Base-by-base conservation (phyloP, 2,888 invertebrate genomes). In the Dorcus parallelipipedus region DNA sequence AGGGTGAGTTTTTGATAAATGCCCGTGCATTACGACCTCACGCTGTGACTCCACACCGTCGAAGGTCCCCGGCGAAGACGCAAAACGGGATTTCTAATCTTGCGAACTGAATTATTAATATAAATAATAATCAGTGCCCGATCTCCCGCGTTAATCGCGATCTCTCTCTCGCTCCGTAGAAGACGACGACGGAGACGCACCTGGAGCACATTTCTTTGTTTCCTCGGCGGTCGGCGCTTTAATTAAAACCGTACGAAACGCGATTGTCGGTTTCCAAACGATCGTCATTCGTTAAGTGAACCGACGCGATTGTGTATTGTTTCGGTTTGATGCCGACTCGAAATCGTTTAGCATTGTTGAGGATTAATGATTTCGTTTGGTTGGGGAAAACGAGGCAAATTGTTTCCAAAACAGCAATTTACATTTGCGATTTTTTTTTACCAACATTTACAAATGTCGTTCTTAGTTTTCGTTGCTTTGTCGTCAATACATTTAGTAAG, bases 291-390 rank as follows among this genome's bases (percentile, higher is more conserved):
- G 69, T 67, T 70, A 71, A 70, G 42, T 17, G 42, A 68, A 67
- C 69, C 65, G 66, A 67, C 66, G 67, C 63, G 70, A 71, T 71
- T 70, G 68, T 70, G 69, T 68, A 71, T 72, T 72, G 71, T 72
- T 71, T 65, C 62, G 63, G 67, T 69, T 69, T 72, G 72, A 71
- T 70, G 69, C 56, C 56, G 52, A 54, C 54, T 48, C 58, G 26
- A 56, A 38, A 59, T 57, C 51, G 58, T 58, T 54, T 59, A 33
- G 26, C 59, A 59, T 61, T 63, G 60, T 38, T 40, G 9, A 26
- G 7, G 9, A 51, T 51, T 51, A 51, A 51, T 53, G 53, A 45
- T 53, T 52, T 52, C 41, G 39, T 45, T 17, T 14, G 26, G 26
- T 20, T 20, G 26, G 26, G 26, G 26, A 33, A 33, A 33, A 33